Percentiles rank a stretch among this genome's conserved stretches.
Conservation (phyloP, 2,113 vertebrate genomes). For the Mellivora capensis region DNA sequence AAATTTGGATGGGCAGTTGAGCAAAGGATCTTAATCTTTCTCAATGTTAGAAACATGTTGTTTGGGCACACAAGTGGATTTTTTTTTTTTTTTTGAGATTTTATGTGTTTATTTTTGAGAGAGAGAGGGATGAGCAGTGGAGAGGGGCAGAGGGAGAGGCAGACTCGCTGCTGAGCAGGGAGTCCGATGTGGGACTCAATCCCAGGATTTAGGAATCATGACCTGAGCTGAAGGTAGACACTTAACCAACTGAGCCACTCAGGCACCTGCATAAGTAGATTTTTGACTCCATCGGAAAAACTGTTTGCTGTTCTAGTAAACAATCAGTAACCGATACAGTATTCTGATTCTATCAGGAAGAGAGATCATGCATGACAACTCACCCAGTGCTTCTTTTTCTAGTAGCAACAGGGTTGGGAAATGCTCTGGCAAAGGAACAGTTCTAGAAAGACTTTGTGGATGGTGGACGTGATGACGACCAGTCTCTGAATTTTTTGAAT, state of each 20-base stretch:
- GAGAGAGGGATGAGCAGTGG: background rate
- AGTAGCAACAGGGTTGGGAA: background rate
- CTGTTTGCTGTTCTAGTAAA: background rate
- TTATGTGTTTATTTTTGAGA: background rate
- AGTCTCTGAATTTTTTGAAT: background rate
- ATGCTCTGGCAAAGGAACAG: background rate
- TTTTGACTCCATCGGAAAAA: background rate
- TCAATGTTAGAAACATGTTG: background rate
- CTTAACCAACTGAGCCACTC: background rate
- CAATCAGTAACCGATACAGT: accelerated
- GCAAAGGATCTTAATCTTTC: background rate
- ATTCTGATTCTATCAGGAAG: background rate
- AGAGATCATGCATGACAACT: background rate
- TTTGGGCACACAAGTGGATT: background rate
- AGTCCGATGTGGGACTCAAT: background rate
- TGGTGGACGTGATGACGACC: background rate
- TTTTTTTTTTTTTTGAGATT: background rate
- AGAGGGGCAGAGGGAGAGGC: background rate
- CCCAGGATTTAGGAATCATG: background rate
- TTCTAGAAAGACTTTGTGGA: background rate
- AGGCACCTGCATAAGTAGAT: background rate
- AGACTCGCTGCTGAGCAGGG: background rate
- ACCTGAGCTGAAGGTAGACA: background rate
- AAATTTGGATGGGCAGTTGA: background rate
- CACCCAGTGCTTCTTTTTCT: background rate